A percentile compares a stretch with the other conserved stretches of the same genome.
These are phyloP conservation scores for Urocolius indicus DNA, from an alignment of 2,113 vertebrate genomes.

Conservation along the genomic window DNA sequence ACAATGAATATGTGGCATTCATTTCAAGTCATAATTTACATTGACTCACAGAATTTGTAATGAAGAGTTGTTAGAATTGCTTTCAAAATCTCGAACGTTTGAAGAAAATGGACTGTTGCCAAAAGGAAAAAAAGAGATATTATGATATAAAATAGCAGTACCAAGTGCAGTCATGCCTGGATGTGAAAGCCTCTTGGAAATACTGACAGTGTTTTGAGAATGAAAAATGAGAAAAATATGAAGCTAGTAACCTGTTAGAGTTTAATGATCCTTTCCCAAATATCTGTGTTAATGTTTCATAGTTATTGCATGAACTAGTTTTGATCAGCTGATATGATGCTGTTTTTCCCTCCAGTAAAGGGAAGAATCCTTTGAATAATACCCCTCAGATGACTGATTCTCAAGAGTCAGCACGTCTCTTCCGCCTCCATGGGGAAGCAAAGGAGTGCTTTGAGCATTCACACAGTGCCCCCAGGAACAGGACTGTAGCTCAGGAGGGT, in stretches of 20 bases:
- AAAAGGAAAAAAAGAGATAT: neutral
- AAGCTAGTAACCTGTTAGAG: neutral
- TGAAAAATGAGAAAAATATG: neutral
- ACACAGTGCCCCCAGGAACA: neutral
- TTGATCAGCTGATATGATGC: conserved; percentile 17
- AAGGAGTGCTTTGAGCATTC: neutral
- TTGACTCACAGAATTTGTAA: neutral
- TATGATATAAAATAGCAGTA: neutral
- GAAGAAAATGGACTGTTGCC: neutral
- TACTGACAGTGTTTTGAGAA: neutral
- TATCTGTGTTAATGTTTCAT: neutral
- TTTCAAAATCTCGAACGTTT: neutral
- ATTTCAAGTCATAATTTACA: conserved; percentile 1
- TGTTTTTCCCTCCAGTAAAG: conserved; percentile 14
- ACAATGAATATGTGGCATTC: neutral
- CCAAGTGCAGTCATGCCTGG: neutral
- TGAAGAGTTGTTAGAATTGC: neutral
- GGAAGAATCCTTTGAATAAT: conserved; percentile 12
- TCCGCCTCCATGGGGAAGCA: neutral
- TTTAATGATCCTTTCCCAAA: conserved; percentile 16
- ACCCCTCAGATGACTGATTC: neutral
- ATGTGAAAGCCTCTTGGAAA: neutral
- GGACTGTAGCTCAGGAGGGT: neutral
- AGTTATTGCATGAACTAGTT: neutral
- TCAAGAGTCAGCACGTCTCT: neutral